Evolutionary conservation across 2,888 invertebrate species (phyloP), one percentile per base, ranked within the genome.

Genomic region (Lobophora halterata): DNA sequence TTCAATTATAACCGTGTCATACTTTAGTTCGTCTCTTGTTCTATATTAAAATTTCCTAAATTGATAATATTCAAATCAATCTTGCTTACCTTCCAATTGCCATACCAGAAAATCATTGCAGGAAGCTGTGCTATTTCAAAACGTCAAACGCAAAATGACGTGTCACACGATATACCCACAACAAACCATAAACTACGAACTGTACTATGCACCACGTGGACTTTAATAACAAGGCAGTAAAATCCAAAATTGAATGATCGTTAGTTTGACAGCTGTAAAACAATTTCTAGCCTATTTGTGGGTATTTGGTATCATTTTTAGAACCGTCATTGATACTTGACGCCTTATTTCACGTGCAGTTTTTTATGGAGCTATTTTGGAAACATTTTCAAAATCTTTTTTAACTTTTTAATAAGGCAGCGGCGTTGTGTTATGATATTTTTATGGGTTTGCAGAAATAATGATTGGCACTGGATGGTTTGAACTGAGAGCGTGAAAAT

Each of bases 301-400:
- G 20, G 46, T 49, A 41, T 42, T 46, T 48, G 57, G 75, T 76
- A 75, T 74, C 77, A 61, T 61, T 68, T 74, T 72, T 64, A 61
- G 64, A 61, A 61, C 46, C 54, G 76, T 69, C 71, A 76, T 73
- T 66, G 79, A 78, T 74, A 77, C 72, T 67, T 65, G 69, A 76
- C 63, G 72, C 68, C 56, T 61, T 58, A 59, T 65, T 70, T 67
- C 61, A 62, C 64, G 55, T 66, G 67, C 61, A 49, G 61, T 67
- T 73, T 67, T 67, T 68, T 60, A 53, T 47, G 38, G 25, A 5
- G 28, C 23, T 51, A 65, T 63, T 65, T 65, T 62, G 53, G 39
- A 44, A 55, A 55, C 32, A 36, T 21, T 36, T 50, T 60, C 52
- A 46, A 51, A 55, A 49, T 39, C 12, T 46, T 50, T 53, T 61